Base-by-base conservation (phyloP, 2,888 invertebrate species). In the Drosophila dives region DNA sequence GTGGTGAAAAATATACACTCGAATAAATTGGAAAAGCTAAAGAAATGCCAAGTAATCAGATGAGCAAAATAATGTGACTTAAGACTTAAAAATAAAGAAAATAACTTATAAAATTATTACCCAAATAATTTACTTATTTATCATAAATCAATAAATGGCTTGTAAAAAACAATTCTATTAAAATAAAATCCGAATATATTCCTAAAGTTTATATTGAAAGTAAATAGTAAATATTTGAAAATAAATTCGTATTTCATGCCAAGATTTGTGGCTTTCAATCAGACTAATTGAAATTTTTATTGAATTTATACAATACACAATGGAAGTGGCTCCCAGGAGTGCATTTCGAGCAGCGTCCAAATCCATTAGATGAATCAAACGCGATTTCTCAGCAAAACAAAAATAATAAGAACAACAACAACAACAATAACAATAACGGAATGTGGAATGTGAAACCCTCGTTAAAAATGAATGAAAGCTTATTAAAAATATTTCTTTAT, bases 401-500 rank as follows among this genome's bases (percentile, higher is more conserved):
- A 40, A 40, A 60, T 53, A 53, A 78, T 26, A 34, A 45, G 3
- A 40, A 54, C 6, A 63, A 55, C 29, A 54, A 36, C 32, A 70
- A 45, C 50, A 51, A 54, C 59, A 78, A 72, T 42, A 75, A 67
- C 38, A 65, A 61, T 64, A 77, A 77, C 45, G 73, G 86, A 89
- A 85, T 89, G 90, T 85, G 85, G 83, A 86, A 86, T 89, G 78
- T 83, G 83, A 66, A 70, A 88, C 88, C 90, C 86, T 86, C 86
- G 90, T 86, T 86, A 86, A 90, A 86, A 87, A 88, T 82, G 88
- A 90, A 86, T 88, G 89, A 90, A 88, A 87, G 86, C 86, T 87
- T 87, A 90, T 87, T 90, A 87, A 88, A 87, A 87, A 87, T 87
- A 90, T 87, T 87, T 87, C 90, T 88, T 87, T 88, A 90, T 88